Base-by-base conservation (phyloP, 92 coral and sea anemone genomes). In the Nematostella vectensis region DNA sequence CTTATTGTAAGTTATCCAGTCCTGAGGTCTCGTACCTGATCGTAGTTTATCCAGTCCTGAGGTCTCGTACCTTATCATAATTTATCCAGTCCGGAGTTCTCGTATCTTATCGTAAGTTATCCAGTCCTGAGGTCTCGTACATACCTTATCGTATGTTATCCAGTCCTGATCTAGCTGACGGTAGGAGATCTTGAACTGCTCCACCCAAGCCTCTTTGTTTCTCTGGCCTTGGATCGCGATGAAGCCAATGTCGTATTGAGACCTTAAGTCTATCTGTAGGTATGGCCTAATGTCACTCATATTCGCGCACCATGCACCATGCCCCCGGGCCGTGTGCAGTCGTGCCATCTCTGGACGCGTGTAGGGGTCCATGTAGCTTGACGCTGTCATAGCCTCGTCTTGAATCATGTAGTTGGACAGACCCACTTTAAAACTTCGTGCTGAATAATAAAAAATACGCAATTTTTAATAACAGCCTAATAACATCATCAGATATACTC, bases 241-340 rank as follows among this genome's bases (percentile, higher is more conserved):
- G 29, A 33, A 54, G 36, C 70, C 63, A 53, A 77, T 19, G 37
- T 29, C 30, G 49, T 57, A 61, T 11, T 44, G 40, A 36, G 31
- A 57, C 3, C 58, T 65, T 0, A 77, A 42, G 57, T 77, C 83
- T 8, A 77, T 51, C 70, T 77, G 59, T 23, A 72, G 39, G 50
- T 58, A 77, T 12, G 83, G 83, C 17, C 30, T 36, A 44, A 65
- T 49, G 25, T 77, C 77, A 31, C 55, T 63, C n/a, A 18, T 3
- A 12, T 48, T 53, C 24, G 83, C 54, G 48, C 83, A 77, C 83
- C 83, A 77, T 16, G 77, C 77, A 27, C 65, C 73, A n/a, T 68
- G 49, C 17, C 81, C 81, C 28, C 57, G 42, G 27, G 27, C 31
- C 12, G 55, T 48, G 48, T 50, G n/a, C 22, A 77, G 65, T 24